Base-by-base conservation (phyloP, 2,797 vertebrate species). In the Rachycentron canadum region DNA sequence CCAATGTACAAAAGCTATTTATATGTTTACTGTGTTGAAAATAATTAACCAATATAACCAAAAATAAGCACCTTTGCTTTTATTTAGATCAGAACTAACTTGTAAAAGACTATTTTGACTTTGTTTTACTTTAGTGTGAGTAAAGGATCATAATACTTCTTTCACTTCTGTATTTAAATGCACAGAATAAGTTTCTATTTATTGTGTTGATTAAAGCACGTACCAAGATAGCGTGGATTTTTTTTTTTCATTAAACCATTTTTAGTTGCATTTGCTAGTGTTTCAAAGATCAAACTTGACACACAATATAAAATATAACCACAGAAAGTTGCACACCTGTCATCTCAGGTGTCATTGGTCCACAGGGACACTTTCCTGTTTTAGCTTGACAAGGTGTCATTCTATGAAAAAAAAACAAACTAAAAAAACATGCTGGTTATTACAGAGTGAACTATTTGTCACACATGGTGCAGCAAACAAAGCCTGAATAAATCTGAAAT, bases 341-440 rank as follows among this genome's bases (percentile, higher is more conserved):
- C 50, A 40, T 45, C 12, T 12, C 30, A 58, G 7, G 41, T 23
- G 23, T 70, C 34, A 28, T 1, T 30, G 34, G 8, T 67, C 68
- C 25, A 12, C 7, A 16, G 26, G 21, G 56, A 74, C 14, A n/a
- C 7, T 5, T 68, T 61, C 47, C 34, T 53, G n/a, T 82, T 83
- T 72, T 45, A 56, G 12, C 11, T 57, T 28, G 28, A 26, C 12
- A 43, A 32, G 9, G 3, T 19, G 19, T 63, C 16, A 9, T n/a
- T 58, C 2, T 13, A 30, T 26, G 0, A 34, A 59, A 65, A 50
- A 55, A 36, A 50, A 4, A n/a, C 43, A 32, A 63, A 49, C 47
- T 30, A 50, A 9, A 25, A 23, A 36, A 25, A 43, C n/a, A 21
- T 14, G 11, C 12, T 23, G 12, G 0, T 32, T 16, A 25, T 30